phyloP scores from a whole-genome alignment of 2,797 vertebrate genomes.

The Alfaro cultratus region DNA sequence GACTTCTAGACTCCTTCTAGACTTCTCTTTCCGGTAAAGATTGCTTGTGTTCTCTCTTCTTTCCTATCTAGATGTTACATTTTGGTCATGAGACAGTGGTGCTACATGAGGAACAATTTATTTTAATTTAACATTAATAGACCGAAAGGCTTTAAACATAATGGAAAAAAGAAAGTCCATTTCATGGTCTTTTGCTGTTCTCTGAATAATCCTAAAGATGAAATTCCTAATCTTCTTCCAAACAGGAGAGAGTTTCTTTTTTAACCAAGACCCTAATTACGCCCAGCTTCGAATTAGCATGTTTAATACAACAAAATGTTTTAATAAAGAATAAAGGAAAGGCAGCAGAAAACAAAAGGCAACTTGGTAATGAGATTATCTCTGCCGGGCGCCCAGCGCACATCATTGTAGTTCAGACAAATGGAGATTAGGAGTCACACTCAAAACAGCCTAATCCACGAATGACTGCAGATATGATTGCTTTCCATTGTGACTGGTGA shows the following conservation, averaged over 20 bases:
- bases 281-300: constrained; percentile 78
- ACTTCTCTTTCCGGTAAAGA: too few species aligned
- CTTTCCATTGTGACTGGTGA: constrained; percentile 77
- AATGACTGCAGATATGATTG: constrained; percentile 81
- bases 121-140: constrained; percentile 77
- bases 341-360: constrained; percentile 80
- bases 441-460: constrained; percentile 79
- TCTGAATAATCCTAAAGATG: constrained; percentile 81
- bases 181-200: constrained; percentile 76
- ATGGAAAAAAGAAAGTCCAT: constrained; percentile 74
- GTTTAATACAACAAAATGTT: constrained; percentile 82
- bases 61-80: constrained; percentile 40
- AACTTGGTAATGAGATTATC: constrained; percentile 83
- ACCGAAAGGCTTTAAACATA: constrained; percentile 79
- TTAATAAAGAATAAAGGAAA: constrained; percentile 81
- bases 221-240: constrained; percentile 83
- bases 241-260: constrained; percentile 69
- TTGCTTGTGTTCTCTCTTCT: neutral
- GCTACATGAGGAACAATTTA: constrained; percentile 68
- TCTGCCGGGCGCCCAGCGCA: constrained; percentile 71
- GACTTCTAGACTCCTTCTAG: neutral
- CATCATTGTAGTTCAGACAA: constrained; percentile 79
- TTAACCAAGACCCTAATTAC: constrained; percentile 81
- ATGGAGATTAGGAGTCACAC: constrained; percentile 80
- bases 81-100: constrained; percentile 73